Base-by-base conservation (phyloP, 2,888 invertebrate species). In the Glyphotaelius pellucidus region DNA sequence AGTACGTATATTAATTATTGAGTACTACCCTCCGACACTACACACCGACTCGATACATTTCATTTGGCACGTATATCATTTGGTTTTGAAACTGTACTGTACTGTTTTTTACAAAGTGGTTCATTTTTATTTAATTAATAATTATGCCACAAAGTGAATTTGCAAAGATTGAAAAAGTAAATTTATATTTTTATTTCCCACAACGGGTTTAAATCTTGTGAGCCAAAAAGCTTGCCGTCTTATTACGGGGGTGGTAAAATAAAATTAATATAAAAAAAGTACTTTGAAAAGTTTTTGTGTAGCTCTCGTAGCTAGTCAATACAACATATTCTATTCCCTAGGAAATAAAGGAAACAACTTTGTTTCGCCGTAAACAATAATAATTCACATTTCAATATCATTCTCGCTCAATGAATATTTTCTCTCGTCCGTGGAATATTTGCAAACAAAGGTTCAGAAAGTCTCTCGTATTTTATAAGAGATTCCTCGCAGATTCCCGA, bases 311-410 rank as follows among this genome's bases (percentile, higher is more conserved):
- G 25, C 25, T 7, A 25, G 67, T 25, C 67, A 67, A 67, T 67
- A 7, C 9, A 52, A 52, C 47, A 19, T 67, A 67, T 67, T 89
- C 88, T 79, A 89, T 89, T 79, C 88, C 35, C 88, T 32, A 4
- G 35, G 42, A 89, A 9, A 14, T 67, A 89, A 89, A 35, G 88
- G 79, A 89, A 89, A 86, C 86, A 86, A 89, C 88, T 89, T 89
- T 89, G 88, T 89, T 89, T 89, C 25, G 79, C 67, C 67, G 32
- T 88, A 88, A 88, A 88, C 88, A 89, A 67, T 80, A 89, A 67
- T 89, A 89, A 89, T 80, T 89, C 88, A 79, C 79, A 89, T 89
- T 89, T 89, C 79, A 89, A 89, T 89, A 89, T 89, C 88, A 89
- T 35, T 89, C 79, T 35, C 67, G n/a, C 79, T 79, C 88, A 80